Conservation (phyloP, 2,113 vertebrate genomes). For the Gymnorhina tibicen region DNA sequence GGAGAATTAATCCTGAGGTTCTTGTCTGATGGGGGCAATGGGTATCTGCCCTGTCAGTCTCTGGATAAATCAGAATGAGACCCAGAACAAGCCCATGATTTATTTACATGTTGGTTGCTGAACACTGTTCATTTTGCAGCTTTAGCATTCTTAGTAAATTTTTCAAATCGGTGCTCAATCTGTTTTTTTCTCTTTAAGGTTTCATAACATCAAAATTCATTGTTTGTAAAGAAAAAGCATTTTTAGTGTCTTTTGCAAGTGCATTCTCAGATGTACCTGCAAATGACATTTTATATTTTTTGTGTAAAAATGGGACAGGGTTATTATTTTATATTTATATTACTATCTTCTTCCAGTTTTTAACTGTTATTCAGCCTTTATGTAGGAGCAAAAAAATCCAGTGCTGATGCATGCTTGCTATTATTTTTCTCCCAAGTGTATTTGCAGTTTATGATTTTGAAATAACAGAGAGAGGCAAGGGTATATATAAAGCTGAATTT, state of each 20-base stretch:
- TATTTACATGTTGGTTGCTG: background rate
- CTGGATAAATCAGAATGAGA: background rate
- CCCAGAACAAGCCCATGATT: background rate
- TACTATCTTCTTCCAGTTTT: background rate
- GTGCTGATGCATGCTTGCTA: background rate
- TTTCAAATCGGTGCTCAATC: background rate
- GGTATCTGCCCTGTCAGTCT: background rate
- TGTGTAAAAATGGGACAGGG: background rate
- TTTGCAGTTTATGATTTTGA: conserved; percentile 16
- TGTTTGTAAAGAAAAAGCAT: background rate
- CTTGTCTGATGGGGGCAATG: background rate
- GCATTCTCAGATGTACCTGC: background rate
- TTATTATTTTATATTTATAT: background rate
- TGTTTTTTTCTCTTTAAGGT: background rate
- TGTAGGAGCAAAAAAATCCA: background rate
- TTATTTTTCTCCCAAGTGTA: conserved; percentile 5
- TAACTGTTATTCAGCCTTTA: background rate
- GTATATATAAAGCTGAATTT: background rate
- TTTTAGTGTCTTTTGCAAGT: background rate
- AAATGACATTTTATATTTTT: background rate
- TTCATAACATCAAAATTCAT: background rate
- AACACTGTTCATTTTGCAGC: background rate
- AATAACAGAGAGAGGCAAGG: background rate
- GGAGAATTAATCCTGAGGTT: background rate
- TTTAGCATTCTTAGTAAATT: background rate